Conservation (phyloP, 2,888 invertebrate genomes). For the Bembecia ichneumoniformis region DNA sequence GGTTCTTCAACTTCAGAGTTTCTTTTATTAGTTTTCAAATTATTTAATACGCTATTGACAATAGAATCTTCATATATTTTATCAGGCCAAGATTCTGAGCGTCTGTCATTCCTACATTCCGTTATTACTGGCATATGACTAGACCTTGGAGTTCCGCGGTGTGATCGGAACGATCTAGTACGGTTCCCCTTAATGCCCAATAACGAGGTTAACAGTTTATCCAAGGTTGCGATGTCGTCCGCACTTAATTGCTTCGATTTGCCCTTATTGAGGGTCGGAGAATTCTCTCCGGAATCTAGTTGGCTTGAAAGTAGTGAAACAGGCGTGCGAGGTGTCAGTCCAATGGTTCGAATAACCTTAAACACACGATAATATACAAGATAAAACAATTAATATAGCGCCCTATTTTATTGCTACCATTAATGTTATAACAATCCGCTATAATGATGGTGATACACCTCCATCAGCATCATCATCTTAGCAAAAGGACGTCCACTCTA, state of each 20-base stretch:
- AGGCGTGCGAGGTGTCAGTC: conserved; percentile 40
- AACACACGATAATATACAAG: too few species aligned
- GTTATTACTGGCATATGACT: conserved; percentile 40
- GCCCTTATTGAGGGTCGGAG: conserved; percentile 24
- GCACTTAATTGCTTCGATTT: conserved; percentile 41
- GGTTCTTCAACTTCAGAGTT: conserved; percentile 47
- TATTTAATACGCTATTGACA: conserved; percentile 50
- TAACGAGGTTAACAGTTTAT: conserved; percentile 75
- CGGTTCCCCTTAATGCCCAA: conserved; percentile 61
- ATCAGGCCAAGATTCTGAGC: conserved; percentile 59
- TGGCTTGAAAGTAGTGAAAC: conserved; percentile 40
- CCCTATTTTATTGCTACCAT: too few species aligned
- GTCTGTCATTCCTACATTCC: conserved; percentile 27
- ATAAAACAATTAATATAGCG: too few species aligned
- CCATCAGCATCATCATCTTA: too few species aligned
- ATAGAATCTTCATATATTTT: conserved; percentile 55
- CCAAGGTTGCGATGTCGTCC: conserved; percentile 75
- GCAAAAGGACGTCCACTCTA: too few species aligned
- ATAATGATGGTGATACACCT: too few species aligned
- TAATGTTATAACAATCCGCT: too few species aligned
- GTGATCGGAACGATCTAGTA: conserved; percentile 40
- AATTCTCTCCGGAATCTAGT: conserved; percentile 35
- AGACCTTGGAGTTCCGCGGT: conserved; percentile 43
- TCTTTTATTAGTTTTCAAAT: conserved; percentile 40
- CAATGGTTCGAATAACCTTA: conserved; percentile 49